These are phyloP conservation scores for Drosophila sechellia DNA, from an alignment of 1,140 invertebrate species.

Conservation along the genomic window DNA sequence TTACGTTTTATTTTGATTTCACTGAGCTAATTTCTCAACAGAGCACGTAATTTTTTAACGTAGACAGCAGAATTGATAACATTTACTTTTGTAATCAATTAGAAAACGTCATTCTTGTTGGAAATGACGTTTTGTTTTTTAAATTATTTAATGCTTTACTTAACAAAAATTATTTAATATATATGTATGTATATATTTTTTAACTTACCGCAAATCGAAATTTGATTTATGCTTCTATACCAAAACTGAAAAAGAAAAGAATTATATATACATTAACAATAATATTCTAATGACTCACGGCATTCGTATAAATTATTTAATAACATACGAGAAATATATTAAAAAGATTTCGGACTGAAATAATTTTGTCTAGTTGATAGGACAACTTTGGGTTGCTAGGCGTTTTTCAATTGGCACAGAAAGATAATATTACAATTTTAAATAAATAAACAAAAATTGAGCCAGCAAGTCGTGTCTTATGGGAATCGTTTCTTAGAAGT, in stretches of 20 bases:
- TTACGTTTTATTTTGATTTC: not conserved
- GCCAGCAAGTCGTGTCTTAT: not conserved
- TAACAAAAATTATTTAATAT: too few relatives aligned
- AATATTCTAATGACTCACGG: not conserved
- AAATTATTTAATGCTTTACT: too few relatives aligned
- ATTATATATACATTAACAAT: not conserved
- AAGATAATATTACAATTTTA: not conserved
- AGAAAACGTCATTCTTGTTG: not conserved
- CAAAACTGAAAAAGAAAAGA: conserved; percentile 16
- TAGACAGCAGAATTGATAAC: not conserved
- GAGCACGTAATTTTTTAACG: not conserved
- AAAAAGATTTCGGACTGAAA: not conserved
- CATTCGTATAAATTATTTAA: not conserved
- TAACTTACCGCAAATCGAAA: conserved; percentile 30
- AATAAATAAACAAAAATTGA: not conserved
- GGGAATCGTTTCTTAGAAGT: not conserved
- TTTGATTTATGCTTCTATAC: conserved; percentile 6
- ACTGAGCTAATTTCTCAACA: not conserved
- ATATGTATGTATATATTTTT: not conserved
- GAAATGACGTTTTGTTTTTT: not conserved
- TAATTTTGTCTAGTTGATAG: not conserved
- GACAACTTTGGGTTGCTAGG: conserved; percentile 20
- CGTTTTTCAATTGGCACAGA: conserved; percentile 15
- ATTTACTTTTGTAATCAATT: not conserved
- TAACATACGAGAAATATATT: not conserved